phyloP scores from a whole-genome alignment of 2,797 vertebrate species.

The Helostoma temminkii region DNA sequence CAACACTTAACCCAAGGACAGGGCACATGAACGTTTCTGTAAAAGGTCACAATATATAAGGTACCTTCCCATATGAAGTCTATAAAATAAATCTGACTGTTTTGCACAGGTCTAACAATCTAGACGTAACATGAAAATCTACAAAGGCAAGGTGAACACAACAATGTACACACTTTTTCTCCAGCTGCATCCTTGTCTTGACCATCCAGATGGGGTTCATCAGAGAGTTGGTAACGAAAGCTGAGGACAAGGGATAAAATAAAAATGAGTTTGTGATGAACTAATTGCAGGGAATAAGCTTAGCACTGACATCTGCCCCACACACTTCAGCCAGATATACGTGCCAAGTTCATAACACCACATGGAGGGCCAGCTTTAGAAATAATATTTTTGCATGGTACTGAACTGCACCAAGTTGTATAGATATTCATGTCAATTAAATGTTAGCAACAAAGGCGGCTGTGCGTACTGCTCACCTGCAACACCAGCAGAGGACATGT shows the following conservation, averaged over 20 bases:
- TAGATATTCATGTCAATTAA: background rate
- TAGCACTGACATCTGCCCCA: background rate
- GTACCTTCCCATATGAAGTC: background rate
- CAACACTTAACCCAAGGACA: constrained; percentile 61
- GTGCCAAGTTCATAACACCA: background rate
- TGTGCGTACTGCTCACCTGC: constrained; percentile 86
- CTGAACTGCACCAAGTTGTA: background rate
- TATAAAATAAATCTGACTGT: constrained; percentile 23
- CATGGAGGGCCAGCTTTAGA: background rate
- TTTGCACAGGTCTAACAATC: constrained; percentile 11
- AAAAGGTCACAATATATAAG: constrained; percentile 44
- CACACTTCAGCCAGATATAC: background rate
- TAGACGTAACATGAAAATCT: background rate
- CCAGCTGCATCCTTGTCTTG: constrained; percentile 98
- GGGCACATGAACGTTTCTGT: constrained; percentile 18
- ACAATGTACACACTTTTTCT: constrained; percentile 89
- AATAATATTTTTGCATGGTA: background rate
- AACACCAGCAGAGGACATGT: constrained; percentile 93
- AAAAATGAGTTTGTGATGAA: background rate
- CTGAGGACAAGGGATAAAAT: constrained; percentile 75
- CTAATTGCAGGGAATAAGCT: background rate
- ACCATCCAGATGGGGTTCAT: constrained; percentile 99
- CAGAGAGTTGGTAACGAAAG: constrained; percentile 95
- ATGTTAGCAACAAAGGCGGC: background rate
- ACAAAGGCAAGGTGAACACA: background rate